phyloP scores from a whole-genome alignment of 2,888 invertebrate genomes.

The Beris chalybata region DNA sequence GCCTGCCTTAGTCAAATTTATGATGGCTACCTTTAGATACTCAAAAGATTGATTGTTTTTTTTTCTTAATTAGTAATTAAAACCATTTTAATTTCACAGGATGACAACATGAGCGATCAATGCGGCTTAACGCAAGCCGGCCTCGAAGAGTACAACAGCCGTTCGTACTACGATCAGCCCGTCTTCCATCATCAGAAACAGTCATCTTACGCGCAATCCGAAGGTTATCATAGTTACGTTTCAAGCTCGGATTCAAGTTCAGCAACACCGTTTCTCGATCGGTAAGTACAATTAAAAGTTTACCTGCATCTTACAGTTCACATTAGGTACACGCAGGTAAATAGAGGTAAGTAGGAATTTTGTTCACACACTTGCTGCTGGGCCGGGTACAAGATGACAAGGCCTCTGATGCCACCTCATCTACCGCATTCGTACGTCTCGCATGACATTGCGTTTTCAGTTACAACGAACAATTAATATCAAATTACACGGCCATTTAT shows the following conservation, averaged over 20 bases:
- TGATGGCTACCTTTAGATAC: too few relatives aligned
- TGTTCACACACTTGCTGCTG: not conserved
- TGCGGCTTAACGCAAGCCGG: constrained; percentile 66
- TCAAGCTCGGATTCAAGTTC: constrained; percentile 75
- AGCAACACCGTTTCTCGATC: constrained; percentile 76
- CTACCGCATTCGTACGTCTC: constrained; percentile 2
- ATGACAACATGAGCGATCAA: constrained; percentile 53
- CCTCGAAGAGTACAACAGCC: constrained; percentile 70
- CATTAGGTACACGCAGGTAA: not conserved
- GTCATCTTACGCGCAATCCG: constrained; percentile 76
- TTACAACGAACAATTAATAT: constrained; percentile 33
- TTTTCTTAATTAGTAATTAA: too few relatives aligned
- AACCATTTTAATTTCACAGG: constrained; percentile 44
- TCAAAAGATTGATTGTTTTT: too few relatives aligned
- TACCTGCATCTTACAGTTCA: not conserved
- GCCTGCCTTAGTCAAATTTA: too few relatives aligned
- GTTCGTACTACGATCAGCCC: constrained; percentile 63
- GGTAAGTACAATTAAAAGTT: constrained; percentile 53
- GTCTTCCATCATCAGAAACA: constrained; percentile 69
- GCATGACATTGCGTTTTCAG: constrained; percentile 24
- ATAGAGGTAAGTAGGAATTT: not conserved
- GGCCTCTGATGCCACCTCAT: too few relatives aligned
- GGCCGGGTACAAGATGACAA: not conserved
- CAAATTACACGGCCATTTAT: constrained; percentile 39
- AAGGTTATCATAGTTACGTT: constrained; percentile 79